Base-by-base conservation (phyloP, 2,113 vertebrate species). In the Prochilodus magdalenae region DNA sequence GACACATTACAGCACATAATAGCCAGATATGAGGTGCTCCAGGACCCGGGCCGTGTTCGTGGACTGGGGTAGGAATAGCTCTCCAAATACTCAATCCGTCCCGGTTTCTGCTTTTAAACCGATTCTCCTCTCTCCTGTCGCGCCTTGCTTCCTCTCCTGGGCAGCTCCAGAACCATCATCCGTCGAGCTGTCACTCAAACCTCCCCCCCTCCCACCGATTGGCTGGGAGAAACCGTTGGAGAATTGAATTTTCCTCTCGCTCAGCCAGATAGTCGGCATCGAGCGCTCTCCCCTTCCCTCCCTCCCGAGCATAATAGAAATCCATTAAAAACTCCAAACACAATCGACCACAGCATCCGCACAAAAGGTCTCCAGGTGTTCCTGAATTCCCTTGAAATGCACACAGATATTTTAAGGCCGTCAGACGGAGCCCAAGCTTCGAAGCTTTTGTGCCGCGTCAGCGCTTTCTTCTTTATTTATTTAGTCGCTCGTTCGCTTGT, bases 161-260 rank as follows among this genome's bases (percentile, higher is more conserved):
- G 65, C 80, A 72, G 84, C 74, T 83, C 78, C 69, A 73, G 75
- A 86, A 86, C 71, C 88, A 84, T 89, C 89, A 85, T 87, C 84
- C 86, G 59, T 0, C 80, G 73, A 83, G 67, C 90, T 91, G 91
- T 90, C 91, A 92, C 83, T 92, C 90, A 90, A 66, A 22, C 78
- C 20, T 47, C 65, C 87, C 76, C 77, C 77, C 47, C 77, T 76
- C 77, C n/a, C n/a, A n/a, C n/a, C n/a, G n/a, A n/a, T 49, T 77
- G 66, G 81, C 75, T 74, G 84, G 73, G 63, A 76, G 82, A 80
- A 83, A 82, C 74, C 79, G 22, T 69, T 75, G 49, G 74, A 88
- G 81, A 88, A 89, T 87, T 79, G 77, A 71, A 81, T 87, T 88
- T 86, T 85, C 84, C 85, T 86, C 75, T 18, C 53, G 40, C 79